phyloP scores from a whole-genome alignment of 1,140 invertebrate species.

The Olivierus martensii region DNA sequence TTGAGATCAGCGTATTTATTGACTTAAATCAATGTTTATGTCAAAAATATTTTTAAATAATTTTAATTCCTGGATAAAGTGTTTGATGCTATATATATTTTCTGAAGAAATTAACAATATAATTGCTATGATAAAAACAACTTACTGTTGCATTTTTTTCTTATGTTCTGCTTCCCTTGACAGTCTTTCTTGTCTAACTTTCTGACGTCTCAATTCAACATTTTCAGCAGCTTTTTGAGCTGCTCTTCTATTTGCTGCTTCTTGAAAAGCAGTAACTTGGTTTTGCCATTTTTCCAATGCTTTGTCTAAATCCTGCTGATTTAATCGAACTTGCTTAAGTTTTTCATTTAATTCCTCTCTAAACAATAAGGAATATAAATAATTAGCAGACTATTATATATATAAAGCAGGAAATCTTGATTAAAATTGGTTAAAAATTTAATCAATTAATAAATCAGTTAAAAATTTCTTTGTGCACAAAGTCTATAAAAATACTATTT shows the following conservation, averaged over 20 bases:
- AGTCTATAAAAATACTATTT: no score
- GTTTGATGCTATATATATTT: no score
- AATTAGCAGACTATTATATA: no score
- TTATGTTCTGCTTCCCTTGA: slow-evolving; percentile 14
- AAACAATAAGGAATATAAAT: not conserved
- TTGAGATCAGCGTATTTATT: no score
- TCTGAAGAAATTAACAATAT: no score
- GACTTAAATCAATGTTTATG: no score
- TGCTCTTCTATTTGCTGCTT: slow-evolving; percentile 11
- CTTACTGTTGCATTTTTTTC: slow-evolving; percentile 15
- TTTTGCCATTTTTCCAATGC: slow-evolving; percentile 12
- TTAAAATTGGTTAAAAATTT: no score
- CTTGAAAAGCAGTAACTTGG: slow-evolving; percentile 10
- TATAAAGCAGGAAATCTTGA: no score
- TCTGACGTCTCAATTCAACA: slow-evolving; percentile 5
- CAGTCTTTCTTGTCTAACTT: slow-evolving; percentile 6
- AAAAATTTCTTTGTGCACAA: no score
- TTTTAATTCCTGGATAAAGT: no score
- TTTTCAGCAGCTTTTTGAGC: slow-evolving; percentile 11
- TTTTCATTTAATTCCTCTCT: slow-evolving; percentile 13
- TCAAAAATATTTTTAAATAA: no score
- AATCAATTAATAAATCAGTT: no score
- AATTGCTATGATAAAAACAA: not conserved
- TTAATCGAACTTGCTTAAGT: slow-evolving; percentile 8
- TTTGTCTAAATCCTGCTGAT: slow-evolving; percentile 14